A percentile compares a stretch with the other conserved stretches of the same genome.
These are phyloP conservation scores for Laspeyria flexula DNA, from an alignment of 2,888 invertebrate genomes.

Conservation along the genomic window DNA sequence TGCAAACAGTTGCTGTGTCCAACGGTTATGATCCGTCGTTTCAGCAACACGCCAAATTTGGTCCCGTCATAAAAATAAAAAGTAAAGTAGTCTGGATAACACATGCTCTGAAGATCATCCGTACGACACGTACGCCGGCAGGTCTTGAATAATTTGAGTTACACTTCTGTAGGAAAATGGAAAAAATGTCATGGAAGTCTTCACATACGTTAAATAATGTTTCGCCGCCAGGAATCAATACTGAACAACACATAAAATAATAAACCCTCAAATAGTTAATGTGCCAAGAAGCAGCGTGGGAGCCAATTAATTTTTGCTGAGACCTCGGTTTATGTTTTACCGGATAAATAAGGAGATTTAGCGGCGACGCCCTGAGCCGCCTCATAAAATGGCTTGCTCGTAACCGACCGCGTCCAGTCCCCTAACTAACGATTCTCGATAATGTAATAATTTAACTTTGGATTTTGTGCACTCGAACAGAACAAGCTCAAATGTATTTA, in stretches of 20 bases:
- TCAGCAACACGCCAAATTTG: slow-evolving; percentile 80
- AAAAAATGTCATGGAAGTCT: slow-evolving; percentile 21
- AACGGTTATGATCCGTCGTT: slow-evolving; percentile 81
- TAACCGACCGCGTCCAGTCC: slow-evolving; percentile 70
- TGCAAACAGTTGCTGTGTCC: slow-evolving; percentile 80
- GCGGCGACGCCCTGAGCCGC: slow-evolving; percentile 72
- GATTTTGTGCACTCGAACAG: slow-evolving; percentile 9
- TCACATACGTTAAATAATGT: slow-evolving; percentile 19
- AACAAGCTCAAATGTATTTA: slow-evolving; percentile 6
- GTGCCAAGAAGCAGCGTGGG: slow-evolving; percentile 74
- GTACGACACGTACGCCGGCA: slow-evolving; percentile 44
- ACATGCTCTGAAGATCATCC: slow-evolving; percentile 65
- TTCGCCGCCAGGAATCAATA: slow-evolving; percentile 27
- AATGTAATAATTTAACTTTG: slow-evolving; percentile 32
- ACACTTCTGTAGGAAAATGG: slow-evolving; percentile 33
- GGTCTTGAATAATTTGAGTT: slow-evolving; percentile 47
- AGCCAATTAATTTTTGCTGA: slow-evolving; percentile 84
- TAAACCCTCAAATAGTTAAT: slow-evolving; percentile 73
- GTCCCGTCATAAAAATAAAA: slow-evolving; percentile 80
- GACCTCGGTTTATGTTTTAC: slow-evolving; percentile 81
- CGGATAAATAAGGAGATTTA: slow-evolving; percentile 85
- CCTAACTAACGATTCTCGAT: slow-evolving; percentile 69
- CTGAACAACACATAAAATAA: slow-evolving; percentile 47
- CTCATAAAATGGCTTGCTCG: slow-evolving; percentile 78
- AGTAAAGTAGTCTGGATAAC: slow-evolving; percentile 72